phyloP scores from a whole-genome alignment of 2,113 vertebrate species.

The Anarhynchus alexandrinus region DNA sequence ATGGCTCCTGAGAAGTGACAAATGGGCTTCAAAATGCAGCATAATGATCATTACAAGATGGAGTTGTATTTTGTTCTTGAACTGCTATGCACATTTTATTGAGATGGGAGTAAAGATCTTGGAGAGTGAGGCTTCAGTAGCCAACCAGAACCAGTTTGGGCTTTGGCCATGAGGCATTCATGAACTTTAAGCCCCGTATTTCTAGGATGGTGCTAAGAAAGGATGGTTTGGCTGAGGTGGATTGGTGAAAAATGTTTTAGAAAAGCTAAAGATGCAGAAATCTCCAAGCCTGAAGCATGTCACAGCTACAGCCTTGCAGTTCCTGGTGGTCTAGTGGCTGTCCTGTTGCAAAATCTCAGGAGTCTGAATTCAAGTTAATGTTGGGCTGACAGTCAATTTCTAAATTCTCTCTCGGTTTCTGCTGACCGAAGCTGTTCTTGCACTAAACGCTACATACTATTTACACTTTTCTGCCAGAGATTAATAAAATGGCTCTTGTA shows the following conservation, averaged over 20 bases:
- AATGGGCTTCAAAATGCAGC: conserved; percentile 16
- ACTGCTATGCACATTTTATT: background rate
- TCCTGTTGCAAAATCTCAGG: background rate
- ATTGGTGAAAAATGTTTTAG: background rate
- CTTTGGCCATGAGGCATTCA: background rate
- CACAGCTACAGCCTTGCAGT: background rate
- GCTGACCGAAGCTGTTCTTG: background rate
- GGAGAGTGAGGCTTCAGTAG: background rate
- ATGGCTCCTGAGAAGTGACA: conserved; percentile 14
- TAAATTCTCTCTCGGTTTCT: background rate
- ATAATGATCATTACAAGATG: background rate
- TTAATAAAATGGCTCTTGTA: background rate
- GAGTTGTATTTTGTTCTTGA: background rate
- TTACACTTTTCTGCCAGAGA: background rate
- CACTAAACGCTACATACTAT: background rate
- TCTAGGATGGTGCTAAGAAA: background rate
- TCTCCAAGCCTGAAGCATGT: background rate
- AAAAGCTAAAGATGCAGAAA: background rate
- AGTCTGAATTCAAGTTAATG: background rate
- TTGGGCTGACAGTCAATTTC: background rate
- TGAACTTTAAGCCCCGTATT: background rate
- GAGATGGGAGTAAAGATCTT: background rate
- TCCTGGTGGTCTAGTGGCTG: background rate
- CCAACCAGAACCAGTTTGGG: background rate
- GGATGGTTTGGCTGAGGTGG: background rate